phyloP scores from a whole-genome alignment of 2,113 vertebrate species.

The Microtus richardsoni region DNA sequence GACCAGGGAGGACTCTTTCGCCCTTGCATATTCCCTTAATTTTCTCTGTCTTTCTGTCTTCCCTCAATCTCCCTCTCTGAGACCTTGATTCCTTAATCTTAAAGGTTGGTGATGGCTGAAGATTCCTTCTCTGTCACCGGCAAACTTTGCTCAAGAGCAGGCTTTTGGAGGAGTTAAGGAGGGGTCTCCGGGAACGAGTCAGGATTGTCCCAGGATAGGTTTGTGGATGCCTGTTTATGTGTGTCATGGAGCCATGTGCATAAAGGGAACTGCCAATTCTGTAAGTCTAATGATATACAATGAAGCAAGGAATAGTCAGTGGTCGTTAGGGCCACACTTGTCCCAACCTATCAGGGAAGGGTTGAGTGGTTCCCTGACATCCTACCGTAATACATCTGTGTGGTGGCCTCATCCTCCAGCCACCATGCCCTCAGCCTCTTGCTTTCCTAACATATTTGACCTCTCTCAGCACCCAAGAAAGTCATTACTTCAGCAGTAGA shows the following conservation, averaged over 20 bases:
- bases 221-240: not conserved
- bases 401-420: too few relatives aligned
- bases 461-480: not conserved
- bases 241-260: not conserved
- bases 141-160: not conserved
- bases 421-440: too few relatives aligned
- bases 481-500: not conserved
- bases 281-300: not conserved
- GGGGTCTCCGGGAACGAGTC: not conserved
- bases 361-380: not conserved
- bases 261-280: not conserved
- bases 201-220: not conserved
- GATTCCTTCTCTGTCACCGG: not conserved
- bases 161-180: not conserved
- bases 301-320: not conserved
- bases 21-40: not conserved
- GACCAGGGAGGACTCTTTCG: not conserved
- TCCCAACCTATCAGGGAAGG: not conserved
- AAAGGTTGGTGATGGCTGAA: not conserved
- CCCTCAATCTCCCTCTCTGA: not conserved
- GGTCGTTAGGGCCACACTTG: not conserved
- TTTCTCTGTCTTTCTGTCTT: not conserved
- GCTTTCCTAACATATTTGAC: too few relatives aligned
- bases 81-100: not conserved
- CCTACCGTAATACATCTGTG: not conserved